Percentiles rank a stretch among this genome's conserved stretches.
These are phyloP conservation scores for Mixornis gularis DNA, from an alignment of 2,113 vertebrate species.

Conservation along the genomic window DNA sequence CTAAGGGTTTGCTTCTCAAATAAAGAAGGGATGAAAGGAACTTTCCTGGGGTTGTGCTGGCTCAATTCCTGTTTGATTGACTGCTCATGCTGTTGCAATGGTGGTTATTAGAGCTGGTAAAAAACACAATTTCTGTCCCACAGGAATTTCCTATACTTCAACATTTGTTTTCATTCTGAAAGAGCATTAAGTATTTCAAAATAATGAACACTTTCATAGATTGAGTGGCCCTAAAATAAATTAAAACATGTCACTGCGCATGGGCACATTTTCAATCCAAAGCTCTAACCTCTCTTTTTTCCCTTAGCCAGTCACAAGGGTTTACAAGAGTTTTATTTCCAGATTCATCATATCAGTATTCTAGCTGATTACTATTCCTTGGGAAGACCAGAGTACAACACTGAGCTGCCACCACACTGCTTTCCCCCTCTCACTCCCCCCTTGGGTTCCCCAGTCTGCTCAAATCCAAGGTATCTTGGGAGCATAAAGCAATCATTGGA, in stretches of 20 bases:
- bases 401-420: not conserved
- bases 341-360: not conserved
- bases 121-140: conserved; percentile 46
- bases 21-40: conserved; percentile 66
- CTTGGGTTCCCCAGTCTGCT: not conserved
- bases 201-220: conserved; percentile 17
- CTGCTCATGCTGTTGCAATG: conserved; percentile 53
- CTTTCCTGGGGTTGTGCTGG: conserved; percentile 63
- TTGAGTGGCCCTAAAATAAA: not conserved
- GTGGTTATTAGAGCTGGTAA: conserved; percentile 57
- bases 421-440: not conserved
- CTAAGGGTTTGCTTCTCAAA: conserved; percentile 58
- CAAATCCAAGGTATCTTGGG: not conserved
- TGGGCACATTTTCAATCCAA: not conserved
- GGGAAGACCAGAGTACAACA: not conserved
- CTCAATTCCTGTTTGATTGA: conserved; percentile 64
- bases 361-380: not conserved
- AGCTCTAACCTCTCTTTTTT: not conserved
- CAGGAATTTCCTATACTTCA: conserved; percentile 19
- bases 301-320: not conserved
- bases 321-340: not conserved
- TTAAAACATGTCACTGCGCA: not conserved
- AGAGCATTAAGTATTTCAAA: conserved; percentile 27
- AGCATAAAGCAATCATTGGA: not conserved
- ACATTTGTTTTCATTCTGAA: conserved; percentile 49